A percentile compares a stretch with the other conserved stretches of the same genome.
Conservation (phyloP, 2,888 invertebrate species). For the Cataglyphis rosenhaueri region DNA sequence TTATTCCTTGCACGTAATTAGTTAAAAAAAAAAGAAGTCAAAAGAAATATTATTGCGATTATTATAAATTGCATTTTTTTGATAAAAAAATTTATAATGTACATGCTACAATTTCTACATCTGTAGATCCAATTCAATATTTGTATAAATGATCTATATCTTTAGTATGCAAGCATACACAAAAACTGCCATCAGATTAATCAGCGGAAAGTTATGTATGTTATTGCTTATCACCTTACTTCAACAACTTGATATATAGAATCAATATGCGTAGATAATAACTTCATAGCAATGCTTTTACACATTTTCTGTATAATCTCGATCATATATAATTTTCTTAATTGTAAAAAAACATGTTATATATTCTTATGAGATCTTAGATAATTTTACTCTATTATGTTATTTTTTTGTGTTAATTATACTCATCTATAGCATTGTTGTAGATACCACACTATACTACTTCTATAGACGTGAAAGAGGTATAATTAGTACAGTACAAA, state of each 20-base stretch:
- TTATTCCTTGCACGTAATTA: neutral
- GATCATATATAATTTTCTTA: neutral
- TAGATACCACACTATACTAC: neutral
- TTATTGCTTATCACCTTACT: conserved; percentile 38
- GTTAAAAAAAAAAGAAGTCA: neutral
- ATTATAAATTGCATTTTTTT: neutral
- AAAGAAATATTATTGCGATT: neutral
- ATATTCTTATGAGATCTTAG: neutral
- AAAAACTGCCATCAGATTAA: neutral
- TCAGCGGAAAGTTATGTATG: neutral
- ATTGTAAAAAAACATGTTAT: neutral
- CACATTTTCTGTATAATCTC: neutral
- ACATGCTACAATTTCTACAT: neutral
- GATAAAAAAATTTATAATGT: neutral
- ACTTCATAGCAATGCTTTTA: neutral
- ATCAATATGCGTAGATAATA: conserved; percentile 14
- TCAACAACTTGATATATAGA: conserved; percentile 12
- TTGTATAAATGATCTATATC: neutral
- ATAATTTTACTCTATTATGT: conserved; percentile 4
- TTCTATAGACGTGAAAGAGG: conserved; percentile 22
- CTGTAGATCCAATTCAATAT: neutral
- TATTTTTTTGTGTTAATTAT: conserved; percentile 7
- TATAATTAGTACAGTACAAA: conserved; percentile 57
- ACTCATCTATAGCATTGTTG: neutral
- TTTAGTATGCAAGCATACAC: neutral